These are phyloP conservation scores for Dreissena rostriformis DNA, from an alignment of 1,140 invertebrate species.

Conservation along the genomic window DNA sequence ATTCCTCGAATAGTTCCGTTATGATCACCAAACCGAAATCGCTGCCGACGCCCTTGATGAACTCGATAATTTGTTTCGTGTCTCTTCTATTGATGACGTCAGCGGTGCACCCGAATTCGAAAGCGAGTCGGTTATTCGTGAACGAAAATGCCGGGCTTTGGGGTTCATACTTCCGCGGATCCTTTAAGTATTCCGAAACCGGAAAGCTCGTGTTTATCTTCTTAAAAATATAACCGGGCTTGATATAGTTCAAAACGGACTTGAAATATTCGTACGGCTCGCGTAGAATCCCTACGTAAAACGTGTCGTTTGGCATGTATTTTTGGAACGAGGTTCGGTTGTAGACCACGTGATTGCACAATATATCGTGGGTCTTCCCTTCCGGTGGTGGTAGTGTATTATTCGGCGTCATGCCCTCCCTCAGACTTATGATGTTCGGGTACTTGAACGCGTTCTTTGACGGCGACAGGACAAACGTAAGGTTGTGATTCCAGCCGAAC, in stretches of 20 bases:
- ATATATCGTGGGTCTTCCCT: constrained; percentile 58
- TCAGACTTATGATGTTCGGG: constrained; percentile 53
- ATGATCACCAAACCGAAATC: constrained; percentile 83
- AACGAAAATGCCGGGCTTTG: constrained; percentile 25
- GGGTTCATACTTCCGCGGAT: constrained; percentile 49
- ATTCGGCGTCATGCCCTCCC: background rate
- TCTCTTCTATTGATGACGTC: constrained; percentile 45
- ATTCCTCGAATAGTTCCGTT: constrained; percentile 83
- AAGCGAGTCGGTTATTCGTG: constrained; percentile 64
- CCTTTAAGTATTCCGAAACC: constrained; percentile 27
- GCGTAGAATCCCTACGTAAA: constrained; percentile 62
- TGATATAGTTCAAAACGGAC: constrained; percentile 59
- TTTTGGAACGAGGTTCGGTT: constrained; percentile 54
- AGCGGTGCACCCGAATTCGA: constrained; percentile 60
- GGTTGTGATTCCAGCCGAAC: constrained; percentile 45
- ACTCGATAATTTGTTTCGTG: constrained; percentile 40
- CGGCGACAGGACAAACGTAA: constrained; percentile 47
- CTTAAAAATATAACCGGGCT: constrained; percentile 36
- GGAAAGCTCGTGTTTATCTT: constrained; percentile 25
- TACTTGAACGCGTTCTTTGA: constrained; percentile 34
- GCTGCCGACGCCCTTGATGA: constrained; percentile 42
- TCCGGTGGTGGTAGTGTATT: constrained; percentile 54
- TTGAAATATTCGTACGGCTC: constrained; percentile 61
- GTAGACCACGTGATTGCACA: constrained; percentile 62
- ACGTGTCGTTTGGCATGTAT: constrained; percentile 57